A percentile compares a stretch with the other conserved stretches of the same genome.
phyloP scores from a whole-genome alignment of 2,888 invertebrate genomes.

The Epinotia nisella region DNA sequence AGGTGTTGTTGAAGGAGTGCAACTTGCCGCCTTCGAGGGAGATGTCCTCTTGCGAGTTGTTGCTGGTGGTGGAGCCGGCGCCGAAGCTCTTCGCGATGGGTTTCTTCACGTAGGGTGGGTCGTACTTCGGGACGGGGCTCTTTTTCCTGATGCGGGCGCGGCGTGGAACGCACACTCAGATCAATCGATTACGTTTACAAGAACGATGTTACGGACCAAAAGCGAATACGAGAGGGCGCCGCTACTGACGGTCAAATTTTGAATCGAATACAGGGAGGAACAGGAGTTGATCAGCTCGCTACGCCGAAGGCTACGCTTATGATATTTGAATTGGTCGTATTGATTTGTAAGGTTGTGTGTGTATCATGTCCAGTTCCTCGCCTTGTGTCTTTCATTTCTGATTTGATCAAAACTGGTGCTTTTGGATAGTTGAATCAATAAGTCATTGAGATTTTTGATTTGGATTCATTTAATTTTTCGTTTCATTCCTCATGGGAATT shows the following conservation, averaged over 20 bases:
- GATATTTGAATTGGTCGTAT: constrained; percentile 19
- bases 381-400: constrained; percentile 54
- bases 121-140: constrained; percentile 94
- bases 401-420: constrained; percentile 77
- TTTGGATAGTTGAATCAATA: constrained; percentile 77
- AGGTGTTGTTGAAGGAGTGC: constrained; percentile 91
- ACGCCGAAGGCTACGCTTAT: constrained; percentile 1
- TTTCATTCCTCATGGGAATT: constrained; percentile 84
- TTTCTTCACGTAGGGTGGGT: constrained; percentile 94
- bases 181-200: constrained; percentile 83
- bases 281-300: constrained; percentile 52
- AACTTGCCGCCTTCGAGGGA: constrained; percentile 93
- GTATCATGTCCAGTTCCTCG: constrained; percentile 56
- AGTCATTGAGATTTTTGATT: constrained; percentile 60
- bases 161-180: constrained; percentile 84
- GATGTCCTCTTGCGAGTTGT: constrained; percentile 92
- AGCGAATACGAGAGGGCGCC: constrained; percentile 66
- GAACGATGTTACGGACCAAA: constrained; percentile 57
- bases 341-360: constrained; percentile 29
- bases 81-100: constrained; percentile 90
- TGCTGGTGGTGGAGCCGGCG: constrained; percentile 86
- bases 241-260: constrained; percentile 49
- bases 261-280: constrained; percentile 50
- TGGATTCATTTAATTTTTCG: constrained; percentile 76
- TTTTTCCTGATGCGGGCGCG: constrained; percentile 90